Evolutionary conservation across 1,140 invertebrate species (phyloP).

Genomic region (Hermetia illucens): DNA sequence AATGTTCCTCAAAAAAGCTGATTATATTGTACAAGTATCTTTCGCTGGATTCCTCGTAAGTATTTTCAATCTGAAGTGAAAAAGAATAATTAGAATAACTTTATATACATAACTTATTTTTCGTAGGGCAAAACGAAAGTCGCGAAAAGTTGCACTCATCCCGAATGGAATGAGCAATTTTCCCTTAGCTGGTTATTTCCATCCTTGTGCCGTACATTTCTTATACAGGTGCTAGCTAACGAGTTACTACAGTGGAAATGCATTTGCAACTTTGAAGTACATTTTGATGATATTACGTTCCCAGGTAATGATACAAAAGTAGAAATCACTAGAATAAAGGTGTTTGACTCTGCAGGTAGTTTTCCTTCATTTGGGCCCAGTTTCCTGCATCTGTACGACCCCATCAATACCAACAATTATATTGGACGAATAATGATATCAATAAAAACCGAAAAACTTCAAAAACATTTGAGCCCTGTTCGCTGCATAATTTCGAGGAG

Average conservation of each 20-base stretch:
- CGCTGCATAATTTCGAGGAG: conserved; percentile 8
- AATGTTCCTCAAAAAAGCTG: conserved; percentile 16
- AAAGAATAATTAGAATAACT: conserved; percentile 8
- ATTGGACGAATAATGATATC: conserved; percentile 39
- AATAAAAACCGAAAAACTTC: conserved; percentile 35
- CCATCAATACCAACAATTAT: conserved; percentile 38
- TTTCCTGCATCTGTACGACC: conserved; percentile 53
- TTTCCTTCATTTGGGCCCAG: conserved; percentile 61
- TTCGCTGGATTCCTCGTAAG: conserved; percentile 26
- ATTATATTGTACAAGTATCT: conserved; percentile 27
- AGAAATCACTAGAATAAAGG: conserved; percentile 11
- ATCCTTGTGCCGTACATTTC: conserved; percentile 33
- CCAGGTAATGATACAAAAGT: conserved; percentile 10
- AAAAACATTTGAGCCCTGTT: background rate
- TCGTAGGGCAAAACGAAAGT: conserved; percentile 30
- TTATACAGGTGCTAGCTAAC: conserved; percentile 25
- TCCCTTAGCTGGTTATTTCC: conserved; percentile 33
- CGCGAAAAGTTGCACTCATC: conserved; percentile 21
- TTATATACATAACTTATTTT: conserved; percentile 17
- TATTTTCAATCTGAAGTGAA: too few relatives aligned
- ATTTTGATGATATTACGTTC: conserved; percentile 29
- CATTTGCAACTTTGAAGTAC: conserved; percentile 21
- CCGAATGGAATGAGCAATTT: conserved; percentile 34
- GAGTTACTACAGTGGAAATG: conserved; percentile 19
- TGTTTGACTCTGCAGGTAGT: conserved; percentile 32